Evolutionary conservation across 2,113 vertebrate genomes (phyloP).

Genomic region (Cryptotis parvus): DNA sequence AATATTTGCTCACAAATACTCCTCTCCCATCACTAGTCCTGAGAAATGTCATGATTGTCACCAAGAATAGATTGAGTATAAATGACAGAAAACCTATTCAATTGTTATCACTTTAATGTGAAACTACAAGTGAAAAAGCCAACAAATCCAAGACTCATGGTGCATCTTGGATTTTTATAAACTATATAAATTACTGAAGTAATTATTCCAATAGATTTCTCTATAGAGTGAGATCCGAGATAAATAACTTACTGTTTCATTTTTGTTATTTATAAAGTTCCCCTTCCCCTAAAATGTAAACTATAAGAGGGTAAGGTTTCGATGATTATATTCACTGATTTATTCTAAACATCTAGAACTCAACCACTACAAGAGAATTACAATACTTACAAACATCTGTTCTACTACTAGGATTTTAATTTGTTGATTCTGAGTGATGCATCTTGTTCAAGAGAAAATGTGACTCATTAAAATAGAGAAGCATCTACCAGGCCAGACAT

Average conservation of each 20-base stretch:
- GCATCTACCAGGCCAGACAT: neutral
- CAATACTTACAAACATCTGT: neutral
- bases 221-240: no score
- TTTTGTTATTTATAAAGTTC: conserved; percentile 13
- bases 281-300: neutral
- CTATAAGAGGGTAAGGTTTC: neutral
- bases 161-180: neutral
- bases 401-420: no score
- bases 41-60: neutral
- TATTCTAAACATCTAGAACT: neutral
- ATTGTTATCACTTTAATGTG: neutral
- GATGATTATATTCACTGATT: neutral
- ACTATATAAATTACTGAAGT: neutral
- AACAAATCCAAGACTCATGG: neutral
- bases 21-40: neutral
- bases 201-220: neutral
- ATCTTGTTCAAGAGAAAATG: neutral
- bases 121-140: neutral
- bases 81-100: conserved; percentile 2
- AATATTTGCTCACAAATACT: neutral
- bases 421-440: no score
- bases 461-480: neutral
- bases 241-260: neutral
- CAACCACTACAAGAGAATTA: rapidly evolving
- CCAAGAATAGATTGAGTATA: neutral